Evolutionary conservation across 2,888 invertebrate genomes (phyloP), one percentile per base, ranked within the genome.

Genomic region (Drosophila glabriapex): DNA sequence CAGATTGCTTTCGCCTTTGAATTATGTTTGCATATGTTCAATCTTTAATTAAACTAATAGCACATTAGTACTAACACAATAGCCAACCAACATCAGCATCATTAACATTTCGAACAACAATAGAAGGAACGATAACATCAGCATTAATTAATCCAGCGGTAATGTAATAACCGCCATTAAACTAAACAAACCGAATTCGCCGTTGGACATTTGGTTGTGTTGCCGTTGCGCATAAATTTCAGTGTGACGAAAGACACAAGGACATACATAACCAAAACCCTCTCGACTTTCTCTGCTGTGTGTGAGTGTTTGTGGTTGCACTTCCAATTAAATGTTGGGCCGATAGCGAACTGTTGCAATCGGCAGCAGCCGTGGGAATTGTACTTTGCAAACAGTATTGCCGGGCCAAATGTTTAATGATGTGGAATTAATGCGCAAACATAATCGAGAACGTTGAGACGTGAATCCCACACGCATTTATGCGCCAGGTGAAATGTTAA

Each of bases 151-250:
- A 85, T 85, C 86, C 39, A 63, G 63, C 58, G 70, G 71, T 59
- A 63, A 80, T 82, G 80, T 83, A 88, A 85, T 85, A 85, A 82
- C 86, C 85, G 69, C 68, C 85, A 85, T 85, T 88, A 82, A 85
- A 76, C 85, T 83, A 76, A 88, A 69, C 88, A 85, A 88, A 88
- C 85, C 80, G 55, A 76, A 78, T 69, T 71, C 37, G 60, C 46
- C 41, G 53, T 58, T 59, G 60, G 58, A 60, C 66, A 64, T 74
- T 66, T 55, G 55, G 46, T 53, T 56, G 55, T 63, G 59, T 63
- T 70, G 65, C 54, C 58, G 62, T 53, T 74, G 19, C 68, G 86
- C 88, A 85, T 85, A 78, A 88, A 85, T 88, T 83, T 85, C 80
- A 78, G 82, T 85, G 68, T 70, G 59, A 60, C 60, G 61, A 71